Evolutionary conservation across 1,140 invertebrate genomes (phyloP), one percentile per base, ranked within the genome.

Genomic region (Chymomyza costata): DNA sequence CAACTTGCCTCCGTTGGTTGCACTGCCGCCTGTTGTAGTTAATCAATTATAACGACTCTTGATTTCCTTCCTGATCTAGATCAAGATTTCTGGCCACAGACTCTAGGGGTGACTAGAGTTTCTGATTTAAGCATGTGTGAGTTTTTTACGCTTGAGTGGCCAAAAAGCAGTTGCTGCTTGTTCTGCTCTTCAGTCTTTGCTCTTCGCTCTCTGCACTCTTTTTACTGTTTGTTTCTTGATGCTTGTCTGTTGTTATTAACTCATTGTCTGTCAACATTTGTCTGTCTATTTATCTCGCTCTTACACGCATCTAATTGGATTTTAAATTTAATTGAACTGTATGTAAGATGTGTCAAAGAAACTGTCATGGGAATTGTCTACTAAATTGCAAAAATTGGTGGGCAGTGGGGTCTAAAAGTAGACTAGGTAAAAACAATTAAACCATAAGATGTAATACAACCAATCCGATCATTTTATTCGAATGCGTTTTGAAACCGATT

Each of bases 41-140:
- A 84, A 84, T 84, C 82, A 84, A 84, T 84, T 84, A 84, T 84
- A 84, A 84, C 82, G 82, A 84, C 82, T 84, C 76, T 84, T 84
- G 82, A 84, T 84, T 84, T 84, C 76, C 82, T 84, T 84, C 82
- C 82, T 82, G 82, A 84, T 84, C 82, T 82, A 80, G 67, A 84
- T 84, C 59, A 74, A 80, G 69, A 83, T 74, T 65, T 76, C 58
- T 54, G 48, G 51, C 15, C 37, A 43, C 43, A 30, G 44, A 38
- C 38, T 55, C 35, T 18, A n/a, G 16, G 32, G 6, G 37, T 52
- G 47, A 7, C 18, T 37, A 16, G 5, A 44, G 18, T 32, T 58
- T 58, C 62, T 61, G 3, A 8, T 25, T 8, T 55, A 46, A 11
- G 17, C n/a, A n/a, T 19, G 17, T 11, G 16, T 11, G 19, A 8